Percentiles rank a stretch among this genome's conserved stretches.
Evolutionary conservation across 2,113 vertebrate species (phyloP).

Genomic region (Oryzias celebensis): DNA sequence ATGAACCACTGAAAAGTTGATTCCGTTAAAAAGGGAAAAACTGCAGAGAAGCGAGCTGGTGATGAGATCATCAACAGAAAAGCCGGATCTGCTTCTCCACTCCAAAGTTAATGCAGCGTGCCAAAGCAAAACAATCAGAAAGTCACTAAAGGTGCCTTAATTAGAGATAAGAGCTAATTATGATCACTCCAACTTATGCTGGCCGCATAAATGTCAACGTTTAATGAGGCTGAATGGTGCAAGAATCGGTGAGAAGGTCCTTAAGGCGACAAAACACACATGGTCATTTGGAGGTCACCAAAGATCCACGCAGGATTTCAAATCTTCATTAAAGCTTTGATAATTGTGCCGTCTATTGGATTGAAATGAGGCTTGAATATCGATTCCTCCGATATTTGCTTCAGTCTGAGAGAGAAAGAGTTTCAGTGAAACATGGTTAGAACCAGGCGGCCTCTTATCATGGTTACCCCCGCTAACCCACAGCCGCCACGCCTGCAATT

Average conservation of each 20-base stretch:
- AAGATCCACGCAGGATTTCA: slow-evolving; percentile 36
- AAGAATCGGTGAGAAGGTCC: slow-evolving; percentile 28
- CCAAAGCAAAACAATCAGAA: slow-evolving; percentile 50
- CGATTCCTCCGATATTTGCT: slow-evolving; percentile 23
- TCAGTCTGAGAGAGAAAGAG: slow-evolving; percentile 43
- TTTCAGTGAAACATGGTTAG: slow-evolving; percentile 44
- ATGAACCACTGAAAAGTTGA: too few species aligned
- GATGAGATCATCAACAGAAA: slow-evolving; percentile 20
- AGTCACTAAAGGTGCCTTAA: slow-evolving; percentile 54
- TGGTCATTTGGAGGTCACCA: slow-evolving; percentile 29
- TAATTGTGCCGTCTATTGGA: slow-evolving; percentile 43
- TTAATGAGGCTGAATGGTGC: slow-evolving; percentile 62
- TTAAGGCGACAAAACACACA: slow-evolving; percentile 19
- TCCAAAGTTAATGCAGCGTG: slow-evolving; percentile 42
- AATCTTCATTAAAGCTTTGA: slow-evolving; percentile 55
- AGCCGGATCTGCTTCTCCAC: slow-evolving; percentile 1
- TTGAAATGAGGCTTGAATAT: slow-evolving; percentile 59
- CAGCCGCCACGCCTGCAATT: too few species aligned
- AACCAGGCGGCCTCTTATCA: slow-evolving; percentile 41
- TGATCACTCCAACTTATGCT: slow-evolving; percentile 52
- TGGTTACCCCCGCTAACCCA: too few species aligned
- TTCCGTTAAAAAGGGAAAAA: too few species aligned
- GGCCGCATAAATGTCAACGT: slow-evolving; percentile 34
- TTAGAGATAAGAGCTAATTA: slow-evolving; percentile 65
- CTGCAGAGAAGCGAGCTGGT: too few species aligned